Conservation (phyloP, 2,888 invertebrate genomes). For the Plemyria rubiginata region DNA sequence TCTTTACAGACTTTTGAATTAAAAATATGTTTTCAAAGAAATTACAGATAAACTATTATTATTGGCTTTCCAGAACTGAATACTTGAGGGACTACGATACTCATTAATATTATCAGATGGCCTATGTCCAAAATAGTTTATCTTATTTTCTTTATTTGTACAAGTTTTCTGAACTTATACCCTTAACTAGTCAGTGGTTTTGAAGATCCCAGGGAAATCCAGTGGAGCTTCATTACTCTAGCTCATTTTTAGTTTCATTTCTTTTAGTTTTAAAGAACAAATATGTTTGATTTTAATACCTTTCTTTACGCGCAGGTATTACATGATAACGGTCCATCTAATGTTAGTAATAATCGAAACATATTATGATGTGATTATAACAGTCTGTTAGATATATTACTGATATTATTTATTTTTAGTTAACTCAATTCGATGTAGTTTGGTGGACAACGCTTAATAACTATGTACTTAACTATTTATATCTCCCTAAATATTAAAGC, state of each 20-base stretch:
- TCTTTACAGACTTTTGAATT: conserved; percentile 12
- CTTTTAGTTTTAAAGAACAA: conserved; percentile 52
- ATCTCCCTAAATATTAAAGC: conserved; percentile 34
- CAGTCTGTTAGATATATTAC: conserved; percentile 55
- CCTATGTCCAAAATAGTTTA: conserved; percentile 17
- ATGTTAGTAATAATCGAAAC: conserved; percentile 60
- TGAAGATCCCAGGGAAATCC: conserved; percentile 61
- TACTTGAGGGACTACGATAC: conserved; percentile 1
- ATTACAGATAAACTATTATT: conserved; percentile 9
- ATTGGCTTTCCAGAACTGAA: neutral
- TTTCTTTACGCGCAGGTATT: conserved; percentile 54
- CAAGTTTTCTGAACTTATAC: conserved; percentile 45
- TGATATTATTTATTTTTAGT: conserved; percentile 58
- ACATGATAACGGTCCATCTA: conserved; percentile 48
- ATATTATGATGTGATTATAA: conserved; percentile 29
- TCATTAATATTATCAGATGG: conserved; percentile 1
- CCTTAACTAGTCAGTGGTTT: conserved; percentile 75
- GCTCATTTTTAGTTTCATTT: conserved; percentile 63
- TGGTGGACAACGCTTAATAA: conserved; percentile 53
- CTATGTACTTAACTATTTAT: conserved; percentile 43
- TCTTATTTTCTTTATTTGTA: conserved; percentile 28
- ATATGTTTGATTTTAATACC: conserved; percentile 58
- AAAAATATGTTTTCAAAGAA: conserved; percentile 3
- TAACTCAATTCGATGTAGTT: conserved; percentile 58
- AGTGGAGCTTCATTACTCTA: conserved; percentile 65